Conservation (phyloP, 2,113 vertebrate species). For the Crotophaga sulcirostris region DNA sequence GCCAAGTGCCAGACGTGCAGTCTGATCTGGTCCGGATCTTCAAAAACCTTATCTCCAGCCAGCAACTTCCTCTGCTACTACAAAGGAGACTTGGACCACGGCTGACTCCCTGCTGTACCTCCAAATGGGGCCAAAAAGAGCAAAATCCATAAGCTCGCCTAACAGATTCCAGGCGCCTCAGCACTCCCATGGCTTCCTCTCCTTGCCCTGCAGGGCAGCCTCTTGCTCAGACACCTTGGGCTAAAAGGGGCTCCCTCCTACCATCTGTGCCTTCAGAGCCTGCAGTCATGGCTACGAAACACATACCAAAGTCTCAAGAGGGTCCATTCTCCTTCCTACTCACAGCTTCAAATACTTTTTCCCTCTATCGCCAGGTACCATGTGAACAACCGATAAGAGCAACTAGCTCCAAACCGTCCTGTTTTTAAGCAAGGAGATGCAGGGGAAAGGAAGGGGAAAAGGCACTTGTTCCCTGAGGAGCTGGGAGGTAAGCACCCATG, state of each 20-base stretch:
- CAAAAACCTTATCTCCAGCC: slow-evolving; percentile 40
- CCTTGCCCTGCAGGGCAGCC: background rate
- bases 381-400: background rate
- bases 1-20: background rate
- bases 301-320: background rate
- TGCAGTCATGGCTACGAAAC: background rate
- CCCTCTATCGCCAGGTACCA: background rate
- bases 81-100: background rate
- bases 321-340: background rate
- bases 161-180: background rate
- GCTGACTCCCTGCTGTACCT: background rate
- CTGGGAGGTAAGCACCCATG: accelerated
- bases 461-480: accelerated
- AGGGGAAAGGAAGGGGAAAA: background rate
- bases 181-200: background rate
- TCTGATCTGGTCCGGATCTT: background rate
- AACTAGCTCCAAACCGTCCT: background rate
- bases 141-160: background rate
- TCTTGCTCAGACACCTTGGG: background rate
- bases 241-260: background rate
- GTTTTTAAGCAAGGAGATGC: background rate
- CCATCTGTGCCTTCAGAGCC: background rate
- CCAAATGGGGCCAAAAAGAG: background rate
- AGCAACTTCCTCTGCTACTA: slow-evolving; percentile 51
- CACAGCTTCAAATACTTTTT: background rate